Evolutionary conservation across 2,888 invertebrate species (phyloP).

Genomic region (Drosophila pullipes): DNA sequence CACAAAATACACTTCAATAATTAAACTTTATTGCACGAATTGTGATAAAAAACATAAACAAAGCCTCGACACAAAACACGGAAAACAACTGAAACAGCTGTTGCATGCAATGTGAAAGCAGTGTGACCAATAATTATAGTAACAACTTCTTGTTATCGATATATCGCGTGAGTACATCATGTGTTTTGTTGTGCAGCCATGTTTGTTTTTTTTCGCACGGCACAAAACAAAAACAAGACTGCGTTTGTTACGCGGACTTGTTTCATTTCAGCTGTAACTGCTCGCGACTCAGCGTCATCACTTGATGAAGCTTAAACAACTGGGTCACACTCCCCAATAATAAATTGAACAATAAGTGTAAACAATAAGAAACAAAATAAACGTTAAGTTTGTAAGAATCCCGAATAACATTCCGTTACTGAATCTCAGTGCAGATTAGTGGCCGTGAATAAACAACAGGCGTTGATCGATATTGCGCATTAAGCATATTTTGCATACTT

Average conservation of each 20-base stretch:
- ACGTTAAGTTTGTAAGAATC: constrained; percentile 46
- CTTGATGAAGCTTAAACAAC: constrained; percentile 33
- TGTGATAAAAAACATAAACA: constrained; percentile 52
- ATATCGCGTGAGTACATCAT: constrained; percentile 32
- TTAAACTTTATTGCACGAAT: constrained; percentile 12
- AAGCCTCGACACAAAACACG: constrained; percentile 24
- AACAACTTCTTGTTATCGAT: constrained; percentile 30
- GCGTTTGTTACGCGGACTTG: constrained; percentile 37
- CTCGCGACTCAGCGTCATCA: constrained; percentile 16
- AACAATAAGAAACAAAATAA: constrained; percentile 7
- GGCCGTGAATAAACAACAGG: constrained; percentile 30
- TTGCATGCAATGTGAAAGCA: constrained; percentile 25
- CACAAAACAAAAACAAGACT: constrained; percentile 65
- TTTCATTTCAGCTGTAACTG: constrained; percentile 51
- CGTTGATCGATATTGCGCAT: constrained; percentile 61
- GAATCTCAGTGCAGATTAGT: constrained; percentile 81
- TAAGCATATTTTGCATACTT: constrained; percentile 47
- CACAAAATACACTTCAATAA: constrained; percentile 7
- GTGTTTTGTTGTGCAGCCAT: constrained; percentile 50
- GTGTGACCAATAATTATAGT: constrained; percentile 16
- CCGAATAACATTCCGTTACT: constrained; percentile 58
- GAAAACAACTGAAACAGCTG: constrained; percentile 52
- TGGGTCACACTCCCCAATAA: constrained; percentile 5
- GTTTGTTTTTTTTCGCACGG: constrained; percentile 61
- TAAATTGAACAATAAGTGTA: constrained; percentile 38